These are phyloP conservation scores for Ciconia maguari DNA, from an alignment of 2,113 vertebrate genomes.

Conservation along the genomic window DNA sequence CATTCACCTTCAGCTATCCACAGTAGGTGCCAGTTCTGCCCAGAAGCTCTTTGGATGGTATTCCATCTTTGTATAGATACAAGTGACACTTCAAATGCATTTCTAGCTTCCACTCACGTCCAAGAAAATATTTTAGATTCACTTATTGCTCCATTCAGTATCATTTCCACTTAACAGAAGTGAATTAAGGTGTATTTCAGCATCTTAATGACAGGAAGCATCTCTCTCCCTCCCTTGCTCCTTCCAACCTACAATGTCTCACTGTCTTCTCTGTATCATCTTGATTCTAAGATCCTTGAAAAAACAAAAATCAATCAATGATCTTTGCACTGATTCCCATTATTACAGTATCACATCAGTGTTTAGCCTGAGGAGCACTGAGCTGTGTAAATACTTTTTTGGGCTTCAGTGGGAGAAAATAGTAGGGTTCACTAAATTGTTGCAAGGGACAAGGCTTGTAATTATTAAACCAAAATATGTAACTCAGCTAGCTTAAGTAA, in stretches of 20 bases:
- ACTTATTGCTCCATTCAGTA: background rate
- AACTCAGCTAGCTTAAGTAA: slow-evolving; percentile 22
- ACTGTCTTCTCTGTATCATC: background rate
- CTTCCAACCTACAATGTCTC: background rate
- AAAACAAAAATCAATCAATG: background rate
- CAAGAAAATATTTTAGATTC: background rate
- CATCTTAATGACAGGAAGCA: background rate
- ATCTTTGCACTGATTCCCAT: background rate
- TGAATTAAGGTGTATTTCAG: background rate
- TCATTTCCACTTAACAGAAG: background rate
- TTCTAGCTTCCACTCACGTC: background rate
- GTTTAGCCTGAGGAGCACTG: background rate
- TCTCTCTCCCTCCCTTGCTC: background rate
- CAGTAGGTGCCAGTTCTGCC: background rate
- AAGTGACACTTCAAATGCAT: background rate
- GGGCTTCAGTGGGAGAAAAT: slow-evolving; percentile 39
- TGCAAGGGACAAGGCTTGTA: background rate
- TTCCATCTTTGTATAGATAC: background rate
- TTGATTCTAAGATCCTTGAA: background rate
- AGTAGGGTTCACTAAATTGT: slow-evolving; percentile 15
- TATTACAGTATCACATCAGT: background rate
- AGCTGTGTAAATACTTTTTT: slow-evolving; percentile 24
- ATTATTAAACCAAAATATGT: slow-evolving; percentile 61
- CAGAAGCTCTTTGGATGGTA: background rate
- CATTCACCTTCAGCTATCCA: background rate